These are phyloP conservation scores for Tyrannus savana DNA, from an alignment of 2,113 vertebrate genomes.

Conservation along the genomic window DNA sequence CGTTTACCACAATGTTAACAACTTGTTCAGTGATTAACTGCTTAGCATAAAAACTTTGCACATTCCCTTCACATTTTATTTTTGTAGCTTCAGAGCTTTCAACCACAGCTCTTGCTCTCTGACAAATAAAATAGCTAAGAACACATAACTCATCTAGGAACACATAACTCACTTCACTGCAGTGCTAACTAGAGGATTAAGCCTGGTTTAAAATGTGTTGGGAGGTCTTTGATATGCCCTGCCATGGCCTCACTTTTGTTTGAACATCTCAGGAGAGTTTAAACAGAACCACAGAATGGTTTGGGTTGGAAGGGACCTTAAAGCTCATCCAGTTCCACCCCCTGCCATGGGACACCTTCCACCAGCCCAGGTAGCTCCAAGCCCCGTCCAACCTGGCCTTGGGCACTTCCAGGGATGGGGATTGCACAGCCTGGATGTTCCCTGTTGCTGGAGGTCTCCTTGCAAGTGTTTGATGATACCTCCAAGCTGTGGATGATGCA, in stretches of 20 bases:
- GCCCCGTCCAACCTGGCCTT: background rate
- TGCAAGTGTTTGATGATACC: background rate
- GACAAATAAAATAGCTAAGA: background rate
- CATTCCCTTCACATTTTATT: background rate
- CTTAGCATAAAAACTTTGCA: background rate
- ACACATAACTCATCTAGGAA: background rate
- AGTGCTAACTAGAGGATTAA: background rate
- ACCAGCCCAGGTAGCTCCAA: background rate
- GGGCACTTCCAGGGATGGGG: background rate
- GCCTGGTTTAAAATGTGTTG: background rate
- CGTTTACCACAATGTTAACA: background rate
- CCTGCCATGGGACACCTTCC: background rate
- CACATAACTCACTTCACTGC: background rate
- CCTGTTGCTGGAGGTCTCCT: background rate
- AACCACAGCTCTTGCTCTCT: background rate
- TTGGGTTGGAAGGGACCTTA: background rate
- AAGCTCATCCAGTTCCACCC: background rate
- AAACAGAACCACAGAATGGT: background rate
- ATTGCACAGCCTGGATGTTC: background rate
- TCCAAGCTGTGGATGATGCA: background rate
- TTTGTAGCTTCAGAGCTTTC: background rate
- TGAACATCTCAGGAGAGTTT: background rate
- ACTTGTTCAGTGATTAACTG: background rate
- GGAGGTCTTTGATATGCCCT: background rate
- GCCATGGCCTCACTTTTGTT: background rate